Evolutionary conservation across 1,140 invertebrate genomes (phyloP).

Genomic region (Laodelphax striatellus): DNA sequence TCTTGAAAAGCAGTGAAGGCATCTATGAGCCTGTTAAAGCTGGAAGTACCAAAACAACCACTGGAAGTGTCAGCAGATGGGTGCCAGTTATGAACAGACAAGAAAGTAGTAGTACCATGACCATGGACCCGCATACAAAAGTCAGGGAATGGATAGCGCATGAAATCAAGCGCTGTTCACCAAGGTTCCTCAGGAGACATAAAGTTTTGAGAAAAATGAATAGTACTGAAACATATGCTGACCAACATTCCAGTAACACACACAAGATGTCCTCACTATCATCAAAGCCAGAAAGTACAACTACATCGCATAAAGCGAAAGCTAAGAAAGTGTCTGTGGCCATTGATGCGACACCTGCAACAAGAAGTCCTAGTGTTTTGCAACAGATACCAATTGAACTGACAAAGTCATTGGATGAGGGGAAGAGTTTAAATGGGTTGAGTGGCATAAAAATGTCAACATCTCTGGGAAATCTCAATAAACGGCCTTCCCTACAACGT

Average conservation of each 20-base stretch:
- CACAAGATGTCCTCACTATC: conserved; percentile 10
- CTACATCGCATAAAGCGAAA: conserved; percentile 25
- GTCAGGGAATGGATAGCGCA: conserved; percentile 74
- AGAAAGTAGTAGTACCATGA: conserved; percentile 54
- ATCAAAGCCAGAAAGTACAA: conserved; percentile 10
- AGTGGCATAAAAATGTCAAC: conserved; percentile 4
- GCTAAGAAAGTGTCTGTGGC: conserved; percentile 57
- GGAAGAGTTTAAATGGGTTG: conserved; percentile 8
- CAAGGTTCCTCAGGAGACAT: conserved; percentile 42
- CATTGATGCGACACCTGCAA: conserved; percentile 59
- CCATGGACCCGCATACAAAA: conserved; percentile 68
- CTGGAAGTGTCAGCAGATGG: conserved; percentile 42
- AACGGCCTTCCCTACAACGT: conserved; percentile 14
- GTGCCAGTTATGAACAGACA: conserved; percentile 55
- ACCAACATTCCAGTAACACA: conserved; percentile 11
- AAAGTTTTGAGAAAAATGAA: conserved; percentile 19
- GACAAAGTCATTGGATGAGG: conserved; percentile 36
- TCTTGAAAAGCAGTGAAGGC: conserved; percentile 40
- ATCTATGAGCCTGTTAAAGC: conserved; percentile 41
- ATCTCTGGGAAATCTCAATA: conserved; percentile 5
- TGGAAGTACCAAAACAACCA: conserved; percentile 18
- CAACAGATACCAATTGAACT: conserved; percentile 63
- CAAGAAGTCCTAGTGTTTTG: conserved; percentile 53
- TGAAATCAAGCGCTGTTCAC: conserved; percentile 48
- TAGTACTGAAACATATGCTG: conserved; percentile 9